phyloP scores from a whole-genome alignment of 2,888 invertebrate genomes.

The Netelia inedita region DNA sequence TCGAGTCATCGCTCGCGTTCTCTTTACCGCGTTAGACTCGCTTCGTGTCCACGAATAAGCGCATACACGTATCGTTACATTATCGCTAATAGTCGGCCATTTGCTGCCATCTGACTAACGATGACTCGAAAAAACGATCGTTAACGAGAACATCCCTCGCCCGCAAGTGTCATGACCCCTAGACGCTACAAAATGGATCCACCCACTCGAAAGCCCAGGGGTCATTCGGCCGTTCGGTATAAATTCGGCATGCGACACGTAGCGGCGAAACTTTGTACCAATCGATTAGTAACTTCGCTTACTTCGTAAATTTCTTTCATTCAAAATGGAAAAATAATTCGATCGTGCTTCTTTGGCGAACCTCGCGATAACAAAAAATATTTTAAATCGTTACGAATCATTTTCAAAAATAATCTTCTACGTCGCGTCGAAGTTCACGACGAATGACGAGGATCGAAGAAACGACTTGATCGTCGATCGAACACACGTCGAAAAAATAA shows the following conservation, averaged over 20 bases:
- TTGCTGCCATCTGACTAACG: constrained; percentile 41
- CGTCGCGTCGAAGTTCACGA: neutral
- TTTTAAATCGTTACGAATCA: too few relatives aligned
- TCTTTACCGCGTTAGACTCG: constrained; percentile 67
- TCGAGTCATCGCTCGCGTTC: constrained; percentile 66
- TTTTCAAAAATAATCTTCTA: neutral
- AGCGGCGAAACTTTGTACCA: neutral
- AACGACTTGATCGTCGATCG: constrained; percentile 67
- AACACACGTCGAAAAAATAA: constrained; percentile 66
- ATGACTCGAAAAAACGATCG: constrained; percentile 67
- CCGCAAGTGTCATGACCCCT: constrained; percentile 29
- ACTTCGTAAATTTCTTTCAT: neutral
- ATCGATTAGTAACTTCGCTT: neutral
- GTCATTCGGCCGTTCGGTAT: neutral
- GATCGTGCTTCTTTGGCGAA: too few relatives aligned
- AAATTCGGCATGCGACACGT: neutral
- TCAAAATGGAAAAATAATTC: too few relatives aligned
- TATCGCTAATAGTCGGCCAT: constrained; percentile 26
- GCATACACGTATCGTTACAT: constrained; percentile 12
- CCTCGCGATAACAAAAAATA: too few relatives aligned
- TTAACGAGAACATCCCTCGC: constrained; percentile 58
- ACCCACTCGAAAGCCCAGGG: neutral
- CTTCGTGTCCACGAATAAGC: constrained; percentile 51
- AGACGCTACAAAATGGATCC: neutral
- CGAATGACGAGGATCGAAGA: constrained; percentile 35